A percentile compares a stretch with the other conserved stretches of the same genome.
phyloP scores from a whole-genome alignment of 2,888 invertebrate genomes.

The Aphelenchoides bicaudatus region DNA sequence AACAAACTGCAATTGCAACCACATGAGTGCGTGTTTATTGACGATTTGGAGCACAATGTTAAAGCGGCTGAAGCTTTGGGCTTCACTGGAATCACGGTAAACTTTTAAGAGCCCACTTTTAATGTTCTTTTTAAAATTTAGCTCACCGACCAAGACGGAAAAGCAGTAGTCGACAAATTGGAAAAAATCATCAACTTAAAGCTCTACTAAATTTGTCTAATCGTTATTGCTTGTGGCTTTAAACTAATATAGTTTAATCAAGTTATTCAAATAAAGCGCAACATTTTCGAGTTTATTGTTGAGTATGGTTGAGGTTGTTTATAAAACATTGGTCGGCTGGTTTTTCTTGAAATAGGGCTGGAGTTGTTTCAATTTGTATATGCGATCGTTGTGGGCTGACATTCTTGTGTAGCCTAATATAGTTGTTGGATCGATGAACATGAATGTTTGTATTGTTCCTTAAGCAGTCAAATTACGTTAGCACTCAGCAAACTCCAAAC shows the following conservation, averaged over 20 bases:
- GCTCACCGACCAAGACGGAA: conserved; percentile 1
- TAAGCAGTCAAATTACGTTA: too few relatives aligned
- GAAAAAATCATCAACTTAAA: conserved; percentile 1
- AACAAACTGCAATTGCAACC: conserved; percentile 10
- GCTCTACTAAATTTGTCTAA: neutral
- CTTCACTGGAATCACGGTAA: conserved; percentile 12
- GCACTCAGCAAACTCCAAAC: too few relatives aligned
- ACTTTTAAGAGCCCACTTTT: neutral
- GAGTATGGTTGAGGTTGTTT: neutral
- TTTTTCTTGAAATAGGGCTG: neutral
- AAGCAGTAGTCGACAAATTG: conserved; percentile 1
- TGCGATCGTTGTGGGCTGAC: neutral
- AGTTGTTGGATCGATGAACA: neutral
- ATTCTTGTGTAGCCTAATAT: neutral
- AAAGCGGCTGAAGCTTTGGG: conserved; percentile 20
- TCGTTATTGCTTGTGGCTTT: neutral
- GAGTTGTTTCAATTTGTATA: conserved; percentile 4
- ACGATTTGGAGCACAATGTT: conserved; percentile 18
- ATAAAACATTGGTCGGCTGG: neutral
- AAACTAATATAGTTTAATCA: too few relatives aligned
- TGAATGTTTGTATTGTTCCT: conserved; percentile 2
- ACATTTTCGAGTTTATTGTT: neutral
- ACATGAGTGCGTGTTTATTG: conserved; percentile 23
- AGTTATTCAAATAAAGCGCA: too few relatives aligned
- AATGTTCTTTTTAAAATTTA: neutral